phyloP scores from a whole-genome alignment of 2,888 invertebrate genomes.

The Volucella inanis region DNA sequence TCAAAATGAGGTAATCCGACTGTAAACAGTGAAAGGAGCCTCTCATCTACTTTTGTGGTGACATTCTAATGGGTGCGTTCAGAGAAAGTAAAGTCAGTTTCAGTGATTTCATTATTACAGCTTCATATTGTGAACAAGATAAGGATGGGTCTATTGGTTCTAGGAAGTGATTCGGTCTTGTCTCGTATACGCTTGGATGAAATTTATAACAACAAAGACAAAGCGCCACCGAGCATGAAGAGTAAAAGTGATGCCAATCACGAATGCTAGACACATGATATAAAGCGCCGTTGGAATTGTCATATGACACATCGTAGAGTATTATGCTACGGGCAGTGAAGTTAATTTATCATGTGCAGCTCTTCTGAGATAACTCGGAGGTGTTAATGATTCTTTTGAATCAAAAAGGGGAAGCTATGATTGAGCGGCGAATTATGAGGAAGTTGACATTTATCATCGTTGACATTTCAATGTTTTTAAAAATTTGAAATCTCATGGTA shows the following conservation, averaged over 20 bases:
- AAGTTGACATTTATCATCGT: conserved; percentile 32
- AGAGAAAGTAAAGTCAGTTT: conserved; percentile 54
- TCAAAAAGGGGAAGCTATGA: not conserved
- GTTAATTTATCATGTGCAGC: conserved; percentile 43
- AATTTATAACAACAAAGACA: not conserved
- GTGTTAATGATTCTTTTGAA: conserved; percentile 44
- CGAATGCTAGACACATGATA: conserved; percentile 45
- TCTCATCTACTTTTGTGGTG: conserved; percentile 13
- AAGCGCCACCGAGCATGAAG: conserved; percentile 7
- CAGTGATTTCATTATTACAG: not conserved
- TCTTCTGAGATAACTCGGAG: conserved; percentile 27
- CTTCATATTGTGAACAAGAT: not conserved
- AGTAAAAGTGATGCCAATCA: conserved; percentile 63
- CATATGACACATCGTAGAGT: not conserved
- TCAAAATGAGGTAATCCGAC: conserved; percentile 52
- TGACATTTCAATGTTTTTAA: conserved; percentile 49
- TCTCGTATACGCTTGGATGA: not conserved
- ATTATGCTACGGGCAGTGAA: conserved; percentile 10
- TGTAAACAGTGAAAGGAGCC: conserved; percentile 60
- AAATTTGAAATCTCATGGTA: conserved; percentile 31
- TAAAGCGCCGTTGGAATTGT: not conserved
- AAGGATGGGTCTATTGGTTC: conserved; percentile 8
- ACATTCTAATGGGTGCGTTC: conserved; percentile 37
- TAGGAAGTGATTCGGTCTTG: conserved; percentile 41
- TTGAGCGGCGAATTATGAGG: conserved; percentile 26